A percentile compares a stretch with the other conserved stretches of the same genome.
Evolutionary conservation across 2,888 invertebrate species (phyloP).

Genomic region (Minunthozetes semirufus): DNA sequence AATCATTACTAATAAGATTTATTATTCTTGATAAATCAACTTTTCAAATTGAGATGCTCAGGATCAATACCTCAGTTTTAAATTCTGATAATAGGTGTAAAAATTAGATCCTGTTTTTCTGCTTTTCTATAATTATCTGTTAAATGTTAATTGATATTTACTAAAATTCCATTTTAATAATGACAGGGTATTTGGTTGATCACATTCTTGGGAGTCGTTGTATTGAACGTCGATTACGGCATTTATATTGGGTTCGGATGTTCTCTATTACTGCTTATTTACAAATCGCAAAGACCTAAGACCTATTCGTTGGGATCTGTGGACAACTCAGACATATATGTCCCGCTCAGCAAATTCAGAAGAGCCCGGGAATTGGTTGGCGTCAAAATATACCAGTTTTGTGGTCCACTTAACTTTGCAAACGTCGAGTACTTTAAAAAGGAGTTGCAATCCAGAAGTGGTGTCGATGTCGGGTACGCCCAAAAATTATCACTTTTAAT

Average conservation of each 20-base stretch:
- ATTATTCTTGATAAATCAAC: too few relatives aligned
- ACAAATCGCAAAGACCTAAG: conserved; percentile 34
- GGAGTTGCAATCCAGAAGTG: conserved; percentile 1
- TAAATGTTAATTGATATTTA: too few relatives aligned
- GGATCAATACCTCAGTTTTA: too few relatives aligned
- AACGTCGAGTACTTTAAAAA: conserved; percentile 41
- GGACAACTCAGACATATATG: conserved; percentile 65
- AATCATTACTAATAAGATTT: too few relatives aligned
- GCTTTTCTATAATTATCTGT: too few relatives aligned
- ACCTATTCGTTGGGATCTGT: conserved; percentile 61
- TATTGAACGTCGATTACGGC: conserved; percentile 75
- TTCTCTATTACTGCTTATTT: conserved; percentile 62
- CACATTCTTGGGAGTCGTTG: conserved; percentile 66
- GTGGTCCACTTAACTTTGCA: conserved; percentile 53
- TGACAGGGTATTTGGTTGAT: conserved; percentile 62
- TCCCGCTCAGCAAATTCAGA: conserved; percentile 63
- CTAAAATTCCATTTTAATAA: not conserved
- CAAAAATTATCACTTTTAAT: not conserved
- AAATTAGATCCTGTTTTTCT: too few relatives aligned
- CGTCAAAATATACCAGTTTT: conserved; percentile 68
- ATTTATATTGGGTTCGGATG: conserved; percentile 65
- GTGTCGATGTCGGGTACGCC: conserved; percentile 7
- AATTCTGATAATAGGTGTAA: too few relatives aligned
- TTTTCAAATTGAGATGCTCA: too few relatives aligned
- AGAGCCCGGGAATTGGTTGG: conserved; percentile 62